phyloP scores from a whole-genome alignment of 2,888 invertebrate genomes.

The Epinotia brunnichana region DNA sequence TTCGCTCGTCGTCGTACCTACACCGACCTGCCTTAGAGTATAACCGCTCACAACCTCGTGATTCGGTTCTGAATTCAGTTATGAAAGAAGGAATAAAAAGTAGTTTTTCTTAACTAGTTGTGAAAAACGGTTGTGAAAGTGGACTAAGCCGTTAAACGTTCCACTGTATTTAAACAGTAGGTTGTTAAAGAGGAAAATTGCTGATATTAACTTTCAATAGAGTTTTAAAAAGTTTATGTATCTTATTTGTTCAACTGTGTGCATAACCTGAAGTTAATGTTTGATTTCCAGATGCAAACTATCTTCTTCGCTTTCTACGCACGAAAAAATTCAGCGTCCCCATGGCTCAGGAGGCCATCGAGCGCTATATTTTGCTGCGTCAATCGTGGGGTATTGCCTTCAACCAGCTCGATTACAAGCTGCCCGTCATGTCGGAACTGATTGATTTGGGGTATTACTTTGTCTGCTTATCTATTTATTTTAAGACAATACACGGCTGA shows the following conservation, averaged over 20 bases:
- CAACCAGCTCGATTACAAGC: constrained; percentile 87
- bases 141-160: no score
- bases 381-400: constrained; percentile 90
- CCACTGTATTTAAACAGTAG: no score
- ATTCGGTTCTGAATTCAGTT: no score
- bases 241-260: background rate
- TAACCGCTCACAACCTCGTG: no score
- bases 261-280: background rate
- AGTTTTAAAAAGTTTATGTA: no score
- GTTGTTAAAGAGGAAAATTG: no score
- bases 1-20: no score
- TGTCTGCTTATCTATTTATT: background rate
- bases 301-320: constrained; percentile 90
- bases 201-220: no score
- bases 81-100: no score
- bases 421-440: constrained; percentile 88
- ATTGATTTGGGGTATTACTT: constrained; percentile 86
- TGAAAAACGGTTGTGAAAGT: no score
- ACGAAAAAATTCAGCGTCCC: constrained; percentile 91
- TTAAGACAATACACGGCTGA: background rate
- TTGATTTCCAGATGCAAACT: constrained; percentile 84
- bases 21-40: no score
- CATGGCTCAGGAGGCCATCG: constrained; percentile 90
- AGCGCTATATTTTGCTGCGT: constrained; percentile 89
- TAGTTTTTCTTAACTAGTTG: no score